Evolutionary conservation across 1,140 invertebrate genomes (phyloP).

Genomic region (Lethocerus indicus): DNA sequence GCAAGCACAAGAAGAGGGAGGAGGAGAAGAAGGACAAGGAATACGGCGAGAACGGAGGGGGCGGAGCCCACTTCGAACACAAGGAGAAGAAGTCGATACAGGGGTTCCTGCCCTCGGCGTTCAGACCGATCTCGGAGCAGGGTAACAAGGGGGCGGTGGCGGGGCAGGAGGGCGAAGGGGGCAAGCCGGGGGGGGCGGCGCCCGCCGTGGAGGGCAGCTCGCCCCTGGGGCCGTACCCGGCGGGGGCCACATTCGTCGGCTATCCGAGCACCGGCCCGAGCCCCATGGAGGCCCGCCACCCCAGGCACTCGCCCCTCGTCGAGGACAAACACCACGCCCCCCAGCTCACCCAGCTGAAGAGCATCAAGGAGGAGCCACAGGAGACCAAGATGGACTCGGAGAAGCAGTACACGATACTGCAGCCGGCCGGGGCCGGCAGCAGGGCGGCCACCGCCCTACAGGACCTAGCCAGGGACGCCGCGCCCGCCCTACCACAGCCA

Average conservation of each 20-base stretch:
- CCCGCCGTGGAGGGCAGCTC: too few species aligned
- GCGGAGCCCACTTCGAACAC: conserved; percentile 3
- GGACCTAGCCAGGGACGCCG: conserved; percentile 45
- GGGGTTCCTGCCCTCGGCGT: too few species aligned
- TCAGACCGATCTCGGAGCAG: conserved; percentile 40
- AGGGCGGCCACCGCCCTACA: conserved; percentile 59
- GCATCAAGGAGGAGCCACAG: conserved; percentile 21
- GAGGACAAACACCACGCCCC: conserved; percentile 20
- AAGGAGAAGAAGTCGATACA: conserved; percentile 16
- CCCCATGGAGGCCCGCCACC: conserved; percentile 23
- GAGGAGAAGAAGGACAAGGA: conserved; percentile 12
- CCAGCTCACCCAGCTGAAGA: conserved; percentile 21
- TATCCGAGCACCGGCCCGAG: conserved; percentile 30
- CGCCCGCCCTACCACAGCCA: conserved; percentile 39
- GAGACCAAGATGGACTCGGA: conserved; percentile 25
- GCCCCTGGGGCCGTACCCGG: conserved; percentile 38
- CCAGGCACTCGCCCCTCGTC: too few species aligned
- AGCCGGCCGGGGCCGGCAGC: conserved; percentile 57
- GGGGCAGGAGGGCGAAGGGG: too few species aligned
- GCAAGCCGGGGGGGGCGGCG: too few species aligned
- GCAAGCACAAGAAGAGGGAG: conserved; percentile 11
- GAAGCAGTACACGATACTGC: conserved; percentile 66
- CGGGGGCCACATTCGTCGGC: conserved; percentile 41
- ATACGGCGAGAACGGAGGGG: conserved; percentile 4
- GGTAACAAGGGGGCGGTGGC: conserved; percentile 10